Evolutionary conservation across 2,888 invertebrate genomes (phyloP).

Genomic region (Trachelus tabidus): DNA sequence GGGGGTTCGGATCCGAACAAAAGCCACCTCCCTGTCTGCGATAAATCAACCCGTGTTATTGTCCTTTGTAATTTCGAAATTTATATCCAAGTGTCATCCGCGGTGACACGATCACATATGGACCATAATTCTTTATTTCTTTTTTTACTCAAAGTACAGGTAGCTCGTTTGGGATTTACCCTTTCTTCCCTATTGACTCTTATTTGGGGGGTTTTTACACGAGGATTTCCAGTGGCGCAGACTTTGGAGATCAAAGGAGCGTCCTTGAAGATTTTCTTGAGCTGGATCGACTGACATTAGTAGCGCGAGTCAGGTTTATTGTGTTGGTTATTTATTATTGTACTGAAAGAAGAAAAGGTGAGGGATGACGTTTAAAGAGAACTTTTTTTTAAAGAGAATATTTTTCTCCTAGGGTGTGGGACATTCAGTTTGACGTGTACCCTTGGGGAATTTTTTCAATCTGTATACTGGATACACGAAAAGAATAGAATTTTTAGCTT

Average conservation of each 20-base stretch:
- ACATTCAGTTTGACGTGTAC: not conserved
- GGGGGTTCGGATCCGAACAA: not conserved
- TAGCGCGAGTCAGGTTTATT: not conserved
- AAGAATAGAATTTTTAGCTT: not conserved
- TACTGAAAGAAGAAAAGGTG: not conserved
- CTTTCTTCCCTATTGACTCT: not conserved
- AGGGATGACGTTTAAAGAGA: not conserved
- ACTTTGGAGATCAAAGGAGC: not conserved
- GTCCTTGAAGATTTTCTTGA: not conserved
- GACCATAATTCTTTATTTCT: not conserved
- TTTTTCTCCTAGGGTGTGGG: not conserved
- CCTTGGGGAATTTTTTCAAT: not conserved
- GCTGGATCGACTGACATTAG: not conserved
- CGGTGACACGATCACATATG: not conserved
- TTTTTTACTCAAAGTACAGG: not conserved
- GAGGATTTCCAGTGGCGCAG: not conserved
- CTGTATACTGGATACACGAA: not conserved
- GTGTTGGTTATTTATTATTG: not conserved
- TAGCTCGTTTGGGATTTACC: not conserved
- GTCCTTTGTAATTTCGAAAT: conserved; percentile 18
- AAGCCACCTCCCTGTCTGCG: not conserved
- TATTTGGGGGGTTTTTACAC: not conserved
- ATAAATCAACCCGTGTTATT: conserved; percentile 13
- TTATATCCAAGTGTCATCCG: conserved; percentile 6
- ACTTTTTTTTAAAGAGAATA: not conserved